Evolutionary conservation across 2,113 vertebrate genomes (phyloP).

Genomic region (Panthera leo): DNA sequence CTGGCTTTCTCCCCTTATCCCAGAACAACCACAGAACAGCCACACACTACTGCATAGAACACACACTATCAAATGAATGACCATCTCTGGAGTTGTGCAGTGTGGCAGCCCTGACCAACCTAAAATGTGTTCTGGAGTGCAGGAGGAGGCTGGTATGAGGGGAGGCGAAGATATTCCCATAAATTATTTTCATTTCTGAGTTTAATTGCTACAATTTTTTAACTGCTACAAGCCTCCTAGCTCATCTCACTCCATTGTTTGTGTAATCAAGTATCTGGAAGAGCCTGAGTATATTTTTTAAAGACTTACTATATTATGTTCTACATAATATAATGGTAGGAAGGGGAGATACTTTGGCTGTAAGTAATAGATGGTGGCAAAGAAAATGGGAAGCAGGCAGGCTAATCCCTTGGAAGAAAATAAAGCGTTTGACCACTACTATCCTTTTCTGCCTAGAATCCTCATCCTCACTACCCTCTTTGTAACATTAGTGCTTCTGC

Average conservation of each 20-base stretch:
- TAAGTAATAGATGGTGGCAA: neutral
- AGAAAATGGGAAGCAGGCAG: slow-evolving; percentile 29
- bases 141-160: neutral
- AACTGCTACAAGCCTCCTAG: neutral
- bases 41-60: neutral
- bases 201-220: neutral
- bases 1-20: neutral
- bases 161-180: neutral
- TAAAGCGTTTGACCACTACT: neutral
- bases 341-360: neutral
- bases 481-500: neutral
- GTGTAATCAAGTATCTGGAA: neutral
- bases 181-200: neutral
- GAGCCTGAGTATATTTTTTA: neutral
- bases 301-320: neutral
- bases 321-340: neutral
- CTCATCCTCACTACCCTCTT: neutral
- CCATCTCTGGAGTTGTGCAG: neutral
- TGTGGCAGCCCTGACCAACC: neutral
- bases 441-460: neutral
- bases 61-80: neutral
- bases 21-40: neutral
- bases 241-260: neutral
- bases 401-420: neutral
- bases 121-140: neutral